These are phyloP conservation scores for Dromaius novaehollandiae DNA, from an alignment of 2,113 vertebrate species.

Conservation along the genomic window DNA sequence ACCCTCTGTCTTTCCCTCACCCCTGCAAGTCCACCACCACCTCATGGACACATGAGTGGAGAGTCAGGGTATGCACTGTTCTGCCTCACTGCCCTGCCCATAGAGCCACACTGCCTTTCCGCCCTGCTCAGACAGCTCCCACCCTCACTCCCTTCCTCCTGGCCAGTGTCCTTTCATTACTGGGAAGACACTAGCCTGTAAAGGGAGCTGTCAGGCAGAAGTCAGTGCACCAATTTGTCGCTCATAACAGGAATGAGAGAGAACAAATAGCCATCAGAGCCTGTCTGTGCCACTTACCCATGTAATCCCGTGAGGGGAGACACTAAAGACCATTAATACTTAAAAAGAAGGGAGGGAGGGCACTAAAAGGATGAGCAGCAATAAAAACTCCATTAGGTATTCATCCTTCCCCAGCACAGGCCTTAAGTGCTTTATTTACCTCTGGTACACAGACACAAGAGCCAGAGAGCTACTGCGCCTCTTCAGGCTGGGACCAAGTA, in stretches of 20 bases:
- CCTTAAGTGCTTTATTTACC: constrained; percentile 59
- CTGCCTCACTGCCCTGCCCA: not conserved
- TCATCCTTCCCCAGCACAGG: not conserved
- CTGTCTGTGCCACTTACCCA: fast-evolving
- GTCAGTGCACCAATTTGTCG: not conserved
- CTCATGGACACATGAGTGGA: fast-evolving
- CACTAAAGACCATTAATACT: not conserved
- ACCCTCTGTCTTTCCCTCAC: not conserved
- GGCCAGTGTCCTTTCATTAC: not conserved
- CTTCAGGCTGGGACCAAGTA: constrained; percentile 3
- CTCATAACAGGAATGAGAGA: not conserved
- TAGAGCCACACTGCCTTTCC: fast-evolving
- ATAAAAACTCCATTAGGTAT: constrained; percentile 1
- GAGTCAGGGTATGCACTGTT: fast-evolving
- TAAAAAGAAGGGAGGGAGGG: fast-evolving
- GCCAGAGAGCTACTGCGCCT: not conserved
- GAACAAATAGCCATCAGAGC: not conserved
- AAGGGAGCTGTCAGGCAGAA: not conserved
- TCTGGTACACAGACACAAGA: not conserved
- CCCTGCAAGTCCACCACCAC: not conserved
- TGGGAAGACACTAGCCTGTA: not conserved
- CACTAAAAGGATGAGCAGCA: not conserved
- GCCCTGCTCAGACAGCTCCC: not conserved
- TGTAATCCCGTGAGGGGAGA: not conserved
- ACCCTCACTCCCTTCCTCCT: fast-evolving